These are phyloP conservation scores for Enteromius paludinosus DNA, from an alignment of 2,797 vertebrate genomes.

Conservation along the genomic window DNA sequence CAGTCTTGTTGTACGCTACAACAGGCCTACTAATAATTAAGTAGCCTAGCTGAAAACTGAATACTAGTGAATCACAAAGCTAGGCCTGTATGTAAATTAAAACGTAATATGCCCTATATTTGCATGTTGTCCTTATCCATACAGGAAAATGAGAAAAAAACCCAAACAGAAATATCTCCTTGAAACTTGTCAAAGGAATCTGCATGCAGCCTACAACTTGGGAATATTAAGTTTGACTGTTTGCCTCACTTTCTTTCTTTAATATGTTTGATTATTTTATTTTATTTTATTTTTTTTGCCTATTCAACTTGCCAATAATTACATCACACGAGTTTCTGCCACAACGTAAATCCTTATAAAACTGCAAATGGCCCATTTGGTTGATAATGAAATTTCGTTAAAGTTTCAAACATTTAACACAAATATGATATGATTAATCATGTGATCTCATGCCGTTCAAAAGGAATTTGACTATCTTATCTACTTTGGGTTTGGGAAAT, in stretches of 20 bases:
- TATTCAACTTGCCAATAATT: not conserved
- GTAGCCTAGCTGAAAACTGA: not conserved
- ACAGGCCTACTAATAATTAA: not conserved
- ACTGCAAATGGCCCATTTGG: conserved; percentile 3
- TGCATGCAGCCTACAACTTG: not conserved
- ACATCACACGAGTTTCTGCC: conserved; percentile 14
- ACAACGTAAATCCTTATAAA: conserved; percentile 7
- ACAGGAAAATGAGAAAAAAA: not conserved
- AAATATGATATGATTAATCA: conserved; percentile 29
- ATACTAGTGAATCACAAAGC: not conserved
- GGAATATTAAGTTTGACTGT: not conserved
- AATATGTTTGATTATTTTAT: not conserved
- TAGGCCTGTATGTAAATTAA: not conserved
- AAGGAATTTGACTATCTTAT: conserved; percentile 50
- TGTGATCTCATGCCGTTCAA: conserved; percentile 28
- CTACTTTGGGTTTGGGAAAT: conserved; percentile 53
- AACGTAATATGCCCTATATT: not conserved
- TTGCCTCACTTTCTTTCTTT: not conserved
- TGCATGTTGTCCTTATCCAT: not conserved
- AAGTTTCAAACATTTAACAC: not conserved
- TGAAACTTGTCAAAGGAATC: not conserved
- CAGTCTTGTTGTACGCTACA: not conserved
- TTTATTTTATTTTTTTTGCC: too few species aligned
- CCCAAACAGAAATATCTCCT: not conserved
- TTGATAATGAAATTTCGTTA: not conserved